Percentiles rank a stretch among this genome's conserved stretches.
These are phyloP conservation scores for Ctenoplectra terminalis DNA, from an alignment of 1,140 invertebrate genomes.

Conservation along the genomic window DNA sequence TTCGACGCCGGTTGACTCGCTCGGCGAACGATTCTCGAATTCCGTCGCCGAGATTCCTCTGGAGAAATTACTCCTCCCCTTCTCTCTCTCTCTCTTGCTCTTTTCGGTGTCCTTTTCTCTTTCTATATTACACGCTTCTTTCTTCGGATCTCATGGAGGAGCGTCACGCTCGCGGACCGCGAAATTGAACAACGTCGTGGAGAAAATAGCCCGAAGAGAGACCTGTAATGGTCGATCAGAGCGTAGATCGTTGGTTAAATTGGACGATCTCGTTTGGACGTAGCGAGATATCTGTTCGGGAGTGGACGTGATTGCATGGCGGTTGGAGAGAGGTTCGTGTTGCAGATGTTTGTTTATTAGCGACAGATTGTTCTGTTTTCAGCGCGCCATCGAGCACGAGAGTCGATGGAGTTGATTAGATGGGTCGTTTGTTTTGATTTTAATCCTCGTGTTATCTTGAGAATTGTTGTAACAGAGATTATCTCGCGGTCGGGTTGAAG, in stretches of 20 bases:
- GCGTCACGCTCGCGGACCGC: constrained; percentile 7
- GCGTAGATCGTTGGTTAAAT: background rate
- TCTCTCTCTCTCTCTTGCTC: background rate
- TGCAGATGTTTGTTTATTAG: too few relatives aligned
- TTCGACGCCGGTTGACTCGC: constrained; percentile 52
- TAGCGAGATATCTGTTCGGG: too few relatives aligned
- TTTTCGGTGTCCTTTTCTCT: background rate
- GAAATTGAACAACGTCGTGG: constrained; percentile 32
- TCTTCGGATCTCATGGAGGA: constrained; percentile 8
- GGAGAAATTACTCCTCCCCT: constrained; percentile 59
- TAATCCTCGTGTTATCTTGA: too few relatives aligned
- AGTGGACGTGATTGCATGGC: too few relatives aligned
- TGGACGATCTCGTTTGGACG: background rate
- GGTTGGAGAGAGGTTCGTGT: too few relatives aligned
- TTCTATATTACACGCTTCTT: background rate
- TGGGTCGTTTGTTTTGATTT: too few relatives aligned
- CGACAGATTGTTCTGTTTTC: too few relatives aligned
- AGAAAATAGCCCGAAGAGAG: background rate
- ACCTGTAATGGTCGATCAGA: background rate
- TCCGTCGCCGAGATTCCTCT: constrained; percentile 59
- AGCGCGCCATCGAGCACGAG: too few relatives aligned
- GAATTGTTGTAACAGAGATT: too few relatives aligned
- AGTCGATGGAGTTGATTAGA: too few relatives aligned
- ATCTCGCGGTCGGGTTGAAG: too few relatives aligned
- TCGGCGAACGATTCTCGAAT: constrained; percentile 60